These are phyloP conservation scores for Tiaroga cobitis DNA, from an alignment of 2,797 vertebrate species.

Conservation along the genomic window DNA sequence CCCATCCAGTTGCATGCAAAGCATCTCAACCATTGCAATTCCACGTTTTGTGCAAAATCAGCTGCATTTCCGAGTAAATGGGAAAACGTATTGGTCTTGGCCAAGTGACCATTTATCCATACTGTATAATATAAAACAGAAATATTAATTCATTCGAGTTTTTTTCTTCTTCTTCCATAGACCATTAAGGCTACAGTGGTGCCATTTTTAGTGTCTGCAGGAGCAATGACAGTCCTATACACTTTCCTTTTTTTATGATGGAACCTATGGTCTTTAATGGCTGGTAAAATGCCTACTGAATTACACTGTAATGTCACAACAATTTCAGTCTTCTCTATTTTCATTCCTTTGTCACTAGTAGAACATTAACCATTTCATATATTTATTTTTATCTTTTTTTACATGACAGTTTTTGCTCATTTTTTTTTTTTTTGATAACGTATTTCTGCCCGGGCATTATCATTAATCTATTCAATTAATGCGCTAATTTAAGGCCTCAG, in stretches of 20 bases:
- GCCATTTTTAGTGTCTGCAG: not conserved
- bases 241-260: constrained; percentile 8
- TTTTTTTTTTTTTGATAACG: not conserved
- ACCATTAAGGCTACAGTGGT: not conserved
- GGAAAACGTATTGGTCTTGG: not conserved
- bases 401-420: not conserved
- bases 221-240: not conserved
- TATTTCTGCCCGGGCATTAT: not conserved
- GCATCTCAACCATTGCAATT: not conserved
- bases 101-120: not conserved
- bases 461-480: not conserved
- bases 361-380: not conserved
- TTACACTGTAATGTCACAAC: constrained; percentile 7
- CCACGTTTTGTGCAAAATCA: not conserved
- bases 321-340: not conserved
- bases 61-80: not conserved
- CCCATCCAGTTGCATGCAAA: not conserved
- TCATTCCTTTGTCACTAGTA: not conserved
- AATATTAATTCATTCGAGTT: not conserved
- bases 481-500: not conserved
- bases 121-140: not conserved
- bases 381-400: not conserved
- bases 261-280: not conserved
- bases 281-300: constrained; percentile 16
- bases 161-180: not conserved